Conservation (phyloP, 2,797 vertebrate genomes). For the Pangasius mekongensis region DNA sequence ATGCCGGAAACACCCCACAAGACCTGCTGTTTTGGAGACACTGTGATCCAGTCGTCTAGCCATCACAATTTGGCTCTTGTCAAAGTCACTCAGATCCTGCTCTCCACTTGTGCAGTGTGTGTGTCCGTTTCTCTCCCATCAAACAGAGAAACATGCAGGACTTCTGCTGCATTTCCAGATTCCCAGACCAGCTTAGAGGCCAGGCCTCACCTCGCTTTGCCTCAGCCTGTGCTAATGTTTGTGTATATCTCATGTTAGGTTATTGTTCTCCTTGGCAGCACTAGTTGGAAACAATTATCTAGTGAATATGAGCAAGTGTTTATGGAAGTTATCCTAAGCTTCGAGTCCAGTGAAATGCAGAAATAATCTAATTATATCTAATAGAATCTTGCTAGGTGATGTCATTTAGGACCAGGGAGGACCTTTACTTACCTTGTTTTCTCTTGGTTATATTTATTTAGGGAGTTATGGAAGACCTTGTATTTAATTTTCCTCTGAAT, state of each 20-base stretch:
- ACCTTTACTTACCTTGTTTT: not conserved
- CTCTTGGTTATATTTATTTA: not conserved
- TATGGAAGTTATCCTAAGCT: not conserved
- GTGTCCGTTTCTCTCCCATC: not conserved
- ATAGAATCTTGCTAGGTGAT: not conserved
- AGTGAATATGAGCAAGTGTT: conserved; percentile 1
- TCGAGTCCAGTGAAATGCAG: not conserved
- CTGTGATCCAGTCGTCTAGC: too few relatives aligned
- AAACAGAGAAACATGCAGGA: not conserved
- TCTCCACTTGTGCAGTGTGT: not conserved
- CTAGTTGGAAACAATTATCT: not conserved
- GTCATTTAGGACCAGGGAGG: not conserved
- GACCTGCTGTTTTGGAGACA: too few relatives aligned
- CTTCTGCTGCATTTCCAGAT: not conserved
- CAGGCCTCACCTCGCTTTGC: not conserved
- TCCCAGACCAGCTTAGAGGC: not conserved
- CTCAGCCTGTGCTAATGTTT: conserved; percentile 19
- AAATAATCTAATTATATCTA: not conserved
- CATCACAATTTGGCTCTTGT: too few relatives aligned
- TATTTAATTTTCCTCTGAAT: not conserved
- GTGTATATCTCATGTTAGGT: not conserved
- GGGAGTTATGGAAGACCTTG: not conserved
- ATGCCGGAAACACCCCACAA: too few relatives aligned
- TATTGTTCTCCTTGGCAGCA: conserved; percentile 2
- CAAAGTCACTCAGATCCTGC: too few relatives aligned